Conservation (phyloP, 2,888 invertebrate genomes). For the Agrochola lychnidis region DNA sequence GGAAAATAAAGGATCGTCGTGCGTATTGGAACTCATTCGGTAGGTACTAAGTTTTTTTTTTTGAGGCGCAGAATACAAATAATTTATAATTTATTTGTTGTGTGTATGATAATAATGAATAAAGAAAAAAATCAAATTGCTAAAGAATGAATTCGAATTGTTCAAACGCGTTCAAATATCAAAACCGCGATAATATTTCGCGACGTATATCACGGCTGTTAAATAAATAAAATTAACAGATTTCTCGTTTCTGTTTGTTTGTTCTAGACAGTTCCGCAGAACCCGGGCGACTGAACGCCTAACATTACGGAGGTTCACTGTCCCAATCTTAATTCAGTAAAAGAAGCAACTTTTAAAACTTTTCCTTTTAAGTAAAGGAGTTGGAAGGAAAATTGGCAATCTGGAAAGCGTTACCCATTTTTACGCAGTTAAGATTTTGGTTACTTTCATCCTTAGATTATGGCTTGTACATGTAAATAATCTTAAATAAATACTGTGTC, state of each 20-base stretch:
- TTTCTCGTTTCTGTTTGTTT: neutral
- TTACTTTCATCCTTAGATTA: slow-evolving; percentile 23
- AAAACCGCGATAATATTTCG: neutral
- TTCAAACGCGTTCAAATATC: neutral
- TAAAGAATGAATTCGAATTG: neutral
- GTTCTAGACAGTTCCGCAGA: neutral
- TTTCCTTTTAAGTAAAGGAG: slow-evolving; percentile 24
- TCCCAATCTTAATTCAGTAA: slow-evolving; percentile 26
- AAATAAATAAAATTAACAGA: neutral
- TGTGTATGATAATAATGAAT: neutral
- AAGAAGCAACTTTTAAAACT: slow-evolving; percentile 18
- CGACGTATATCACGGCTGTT: neutral
- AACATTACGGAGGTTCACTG: neutral
- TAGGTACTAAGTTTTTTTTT: neutral
- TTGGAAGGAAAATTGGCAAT: slow-evolving; percentile 40
- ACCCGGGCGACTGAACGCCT: neutral
- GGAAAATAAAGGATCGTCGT: neutral
- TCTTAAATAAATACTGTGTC: slow-evolving; percentile 27
- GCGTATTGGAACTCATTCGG: neutral
- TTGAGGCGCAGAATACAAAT: neutral
- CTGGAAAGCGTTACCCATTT: slow-evolving; percentile 29
- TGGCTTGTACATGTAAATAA: slow-evolving; percentile 28
- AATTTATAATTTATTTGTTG: neutral
- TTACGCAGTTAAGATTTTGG: slow-evolving; percentile 12
- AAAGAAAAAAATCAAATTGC: too few relatives aligned